Percentiles rank a stretch among this genome's conserved stretches.
Evolutionary conservation across 2,113 vertebrate species (phyloP).

Genomic region (Leptosomus discolor): DNA sequence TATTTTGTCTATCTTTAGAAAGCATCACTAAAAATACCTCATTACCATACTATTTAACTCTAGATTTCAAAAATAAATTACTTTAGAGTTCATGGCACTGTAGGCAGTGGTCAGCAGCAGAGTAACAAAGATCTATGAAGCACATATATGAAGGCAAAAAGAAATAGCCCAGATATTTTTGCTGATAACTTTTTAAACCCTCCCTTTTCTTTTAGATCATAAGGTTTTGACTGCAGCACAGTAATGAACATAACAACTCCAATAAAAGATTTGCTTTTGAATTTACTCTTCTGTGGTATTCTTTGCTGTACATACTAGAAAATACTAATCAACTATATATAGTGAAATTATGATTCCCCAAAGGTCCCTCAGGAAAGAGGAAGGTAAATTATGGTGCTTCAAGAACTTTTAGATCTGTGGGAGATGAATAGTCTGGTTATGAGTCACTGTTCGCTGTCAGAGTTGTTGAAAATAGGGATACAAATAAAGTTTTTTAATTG

Average conservation of each 20-base stretch:
- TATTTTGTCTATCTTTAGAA: background rate
- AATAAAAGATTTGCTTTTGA: background rate
- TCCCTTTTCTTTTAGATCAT: background rate
- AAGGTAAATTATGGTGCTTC: background rate
- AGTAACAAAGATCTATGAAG: background rate
- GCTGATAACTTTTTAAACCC: background rate
- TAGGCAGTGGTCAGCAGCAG: background rate
- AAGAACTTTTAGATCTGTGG: background rate
- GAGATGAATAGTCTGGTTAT: background rate
- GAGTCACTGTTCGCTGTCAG: background rate
- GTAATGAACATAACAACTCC: background rate
- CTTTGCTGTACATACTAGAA: background rate
- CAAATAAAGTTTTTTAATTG: background rate
- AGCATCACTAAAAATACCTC: background rate
- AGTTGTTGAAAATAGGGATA: background rate
- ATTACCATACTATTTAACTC: background rate
- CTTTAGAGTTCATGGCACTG: background rate
- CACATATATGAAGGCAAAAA: background rate
- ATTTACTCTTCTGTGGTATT: background rate
- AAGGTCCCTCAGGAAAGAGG: background rate
- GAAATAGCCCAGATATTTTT: background rate
- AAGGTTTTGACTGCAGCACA: background rate
- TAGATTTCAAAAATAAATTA: background rate
- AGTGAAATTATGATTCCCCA: slow-evolving; percentile 1
- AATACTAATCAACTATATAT: background rate